Conservation (phyloP, 2,888 invertebrate species). For the Ctenicera cuprea region DNA sequence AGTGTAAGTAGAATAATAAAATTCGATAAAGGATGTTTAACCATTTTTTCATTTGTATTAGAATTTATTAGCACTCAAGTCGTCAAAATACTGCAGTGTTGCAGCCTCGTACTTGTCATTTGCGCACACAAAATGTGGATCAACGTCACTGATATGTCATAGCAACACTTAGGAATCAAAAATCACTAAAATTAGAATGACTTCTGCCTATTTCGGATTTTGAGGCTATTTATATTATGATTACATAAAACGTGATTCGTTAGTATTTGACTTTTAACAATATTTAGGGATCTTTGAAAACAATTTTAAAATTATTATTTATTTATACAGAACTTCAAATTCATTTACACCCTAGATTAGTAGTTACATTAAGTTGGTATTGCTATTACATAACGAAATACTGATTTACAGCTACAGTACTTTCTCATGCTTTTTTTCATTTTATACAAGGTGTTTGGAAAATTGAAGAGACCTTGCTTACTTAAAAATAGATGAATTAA, state of each 20-base stretch:
- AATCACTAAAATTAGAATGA: constrained; percentile 15
- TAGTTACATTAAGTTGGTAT: too few species aligned
- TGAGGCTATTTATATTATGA: neutral
- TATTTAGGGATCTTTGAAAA: too few species aligned
- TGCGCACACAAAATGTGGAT: constrained; percentile 7
- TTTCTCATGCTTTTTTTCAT: too few species aligned
- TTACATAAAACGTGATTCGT: constrained; percentile 1
- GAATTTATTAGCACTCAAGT: constrained; percentile 36
- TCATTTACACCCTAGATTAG: too few species aligned
- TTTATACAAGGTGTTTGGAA: too few species aligned
- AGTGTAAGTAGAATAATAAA: constrained; percentile 81
- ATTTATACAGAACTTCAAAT: too few species aligned
- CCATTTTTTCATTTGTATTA: constrained; percentile 70
- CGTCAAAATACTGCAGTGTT: constrained; percentile 49
- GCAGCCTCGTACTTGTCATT: constrained; percentile 57
- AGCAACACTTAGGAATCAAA: constrained; percentile 21
- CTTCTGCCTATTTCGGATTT: neutral
- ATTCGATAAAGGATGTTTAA: constrained; percentile 75
- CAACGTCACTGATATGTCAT: constrained; percentile 16
- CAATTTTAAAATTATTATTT: neutral
- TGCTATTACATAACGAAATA: too few species aligned
- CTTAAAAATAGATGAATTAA: too few species aligned
- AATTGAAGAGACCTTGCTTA: too few species aligned
- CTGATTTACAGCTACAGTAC: too few species aligned
- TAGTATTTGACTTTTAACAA: neutral